These are phyloP conservation scores for Brachyhypopomus gauderio DNA, from an alignment of 2,113 vertebrate genomes.

Conservation along the genomic window DNA sequence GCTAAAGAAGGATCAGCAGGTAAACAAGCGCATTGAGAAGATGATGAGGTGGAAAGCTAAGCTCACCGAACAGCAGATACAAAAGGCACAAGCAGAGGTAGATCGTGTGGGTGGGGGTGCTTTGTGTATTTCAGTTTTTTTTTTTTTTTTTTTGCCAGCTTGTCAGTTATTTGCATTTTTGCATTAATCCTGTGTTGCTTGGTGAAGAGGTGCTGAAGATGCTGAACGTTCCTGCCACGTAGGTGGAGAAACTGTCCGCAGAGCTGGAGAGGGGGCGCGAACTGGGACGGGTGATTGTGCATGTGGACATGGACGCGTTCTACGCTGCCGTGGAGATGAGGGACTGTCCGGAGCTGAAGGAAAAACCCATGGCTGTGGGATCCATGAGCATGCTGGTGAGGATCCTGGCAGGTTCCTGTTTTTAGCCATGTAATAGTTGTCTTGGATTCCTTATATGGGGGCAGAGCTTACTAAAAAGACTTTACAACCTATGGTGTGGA, in stretches of 20 bases:
- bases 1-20: slow-evolving; percentile 90
- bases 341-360: slow-evolving; percentile 88
- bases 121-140: neutral
- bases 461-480: no score
- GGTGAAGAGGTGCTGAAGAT: neutral
- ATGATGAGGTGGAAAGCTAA: slow-evolving; percentile 87
- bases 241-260: slow-evolving; percentile 82
- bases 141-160: neutral
- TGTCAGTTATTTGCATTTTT: neutral
- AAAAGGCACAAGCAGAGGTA: slow-evolving; percentile 88
- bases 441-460: neutral
- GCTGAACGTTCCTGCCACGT: neutral
- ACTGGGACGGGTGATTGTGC: slow-evolving; percentile 85
- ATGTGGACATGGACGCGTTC: slow-evolving; percentile 98
- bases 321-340: slow-evolving; percentile 97
- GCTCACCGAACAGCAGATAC: slow-evolving; percentile 83
- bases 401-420: neutral
- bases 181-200: neutral
- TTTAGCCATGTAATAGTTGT: neutral
- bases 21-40: slow-evolving; percentile 92
- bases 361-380: slow-evolving; percentile 93
- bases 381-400: slow-evolving; percentile 95
- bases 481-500: no score
- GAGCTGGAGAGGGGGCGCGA: slow-evolving; percentile 84
- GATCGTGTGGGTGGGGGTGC: neutral